Evolutionary conservation across 92 coral and sea anemone genomes (phyloP).

Genomic region (Porites cylindrica): DNA sequence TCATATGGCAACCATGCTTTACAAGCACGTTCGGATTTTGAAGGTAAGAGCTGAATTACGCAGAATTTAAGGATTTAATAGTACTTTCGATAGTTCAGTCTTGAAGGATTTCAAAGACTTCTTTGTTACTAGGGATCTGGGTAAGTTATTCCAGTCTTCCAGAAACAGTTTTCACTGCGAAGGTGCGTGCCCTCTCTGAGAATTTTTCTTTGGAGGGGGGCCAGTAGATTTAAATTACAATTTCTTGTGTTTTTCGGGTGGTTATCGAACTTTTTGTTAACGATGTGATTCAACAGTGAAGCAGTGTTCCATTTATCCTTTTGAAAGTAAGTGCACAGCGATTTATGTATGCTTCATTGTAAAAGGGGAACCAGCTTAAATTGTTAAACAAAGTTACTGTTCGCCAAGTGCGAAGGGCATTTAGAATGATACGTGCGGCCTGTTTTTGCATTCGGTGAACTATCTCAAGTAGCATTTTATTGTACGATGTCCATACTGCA

Average conservation of each 20-base stretch:
- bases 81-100: background rate
- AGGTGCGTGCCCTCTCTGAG: background rate
- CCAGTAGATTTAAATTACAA: too few species aligned
- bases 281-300: background rate
- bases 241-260: too few species aligned
- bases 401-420: constrained; percentile 22
- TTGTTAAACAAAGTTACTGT: constrained; percentile 32
- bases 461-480: constrained; percentile 20
- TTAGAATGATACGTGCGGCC: constrained; percentile 16
- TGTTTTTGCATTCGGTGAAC: constrained; percentile 18
- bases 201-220: too few species aligned
- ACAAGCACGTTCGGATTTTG: too few species aligned
- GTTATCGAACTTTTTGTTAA: background rate
- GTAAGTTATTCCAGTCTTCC: constrained; percentile 25
- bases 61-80: too few species aligned
- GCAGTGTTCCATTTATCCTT: constrained; percentile 6
- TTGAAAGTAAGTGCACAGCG: constrained; percentile 32
- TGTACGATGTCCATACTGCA: constrained; percentile 32
- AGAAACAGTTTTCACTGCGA: constrained; percentile 25
- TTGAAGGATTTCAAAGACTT: background rate
- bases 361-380: constrained; percentile 48
- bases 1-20: too few species aligned
- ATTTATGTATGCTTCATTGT: constrained; percentile 41
- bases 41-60: too few species aligned
- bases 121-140: background rate